Evolutionary conservation across 2,888 invertebrate genomes (phyloP), one percentile per base, ranked within the genome.

Genomic region (Ganaspis brasiliensis): DNA sequence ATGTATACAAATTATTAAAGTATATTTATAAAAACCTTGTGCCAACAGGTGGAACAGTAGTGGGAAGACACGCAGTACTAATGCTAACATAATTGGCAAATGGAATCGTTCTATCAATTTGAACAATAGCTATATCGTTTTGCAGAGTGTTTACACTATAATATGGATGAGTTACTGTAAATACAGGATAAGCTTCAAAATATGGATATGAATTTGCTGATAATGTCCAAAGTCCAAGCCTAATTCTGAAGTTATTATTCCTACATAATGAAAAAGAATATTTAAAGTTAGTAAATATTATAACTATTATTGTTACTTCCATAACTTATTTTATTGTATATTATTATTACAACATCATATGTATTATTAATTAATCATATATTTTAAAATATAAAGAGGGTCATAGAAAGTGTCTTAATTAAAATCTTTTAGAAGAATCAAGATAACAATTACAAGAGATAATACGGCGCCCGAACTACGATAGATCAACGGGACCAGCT

Each of bases 101-200:
- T n/a, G 49, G 49, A 16, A 49, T n/a, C n/a, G 49, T 6, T 49
- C 49, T 49, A 16, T 49, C 49, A 49, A 49, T n/a, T 16, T 49
- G 49, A 49, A 49, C n/a, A 49, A 49, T 49, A 49, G 49, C 49
- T 6, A 49, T 16, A 16, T 49, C 49, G n/a, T 49, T n/a, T 49
- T 49, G 49, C 2, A 49, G 16, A 16, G 49, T 49, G n/a, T 49
- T 49, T 2, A 4, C 6, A 19, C n/a, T 49, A n/a, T 16, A 49
- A 16, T 49, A 6, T 49, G 16, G 6, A n/a, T 49, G 49, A 6
- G n/a, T 16, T n/a, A 16, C 16, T 49, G 49, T 49, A 6, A 49
- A 49, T 6, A 49, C n/a, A 49, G 49, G 49, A 49, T n/a, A 49
- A 49, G 49, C 49, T 16, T 49, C 49, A 16, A 49, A 49, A 3